Evolutionary conservation across 1,140 invertebrate genomes (phyloP).

Genomic region (Drosophila elegans): DNA sequence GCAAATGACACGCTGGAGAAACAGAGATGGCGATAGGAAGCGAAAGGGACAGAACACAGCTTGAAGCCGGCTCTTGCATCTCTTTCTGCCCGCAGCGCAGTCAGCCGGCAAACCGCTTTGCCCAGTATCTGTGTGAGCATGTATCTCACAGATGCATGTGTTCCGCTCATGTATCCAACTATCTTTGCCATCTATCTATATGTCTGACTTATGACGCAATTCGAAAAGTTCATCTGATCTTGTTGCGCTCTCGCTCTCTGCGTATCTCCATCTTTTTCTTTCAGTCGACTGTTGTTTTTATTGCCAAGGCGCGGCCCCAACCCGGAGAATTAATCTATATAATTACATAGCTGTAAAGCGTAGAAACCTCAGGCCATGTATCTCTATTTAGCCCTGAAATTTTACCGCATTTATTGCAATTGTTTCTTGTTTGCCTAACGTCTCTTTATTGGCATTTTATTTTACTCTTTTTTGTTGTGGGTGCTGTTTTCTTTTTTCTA

Average conservation of each 20-base stretch:
- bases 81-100: conserved; percentile 38
- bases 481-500: conserved; percentile 18
- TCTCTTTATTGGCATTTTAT: conserved; percentile 2
- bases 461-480: conserved; percentile 3
- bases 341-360: conserved; percentile 58
- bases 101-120: conserved; percentile 51
- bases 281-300: conserved; percentile 3
- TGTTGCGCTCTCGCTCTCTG: conserved; percentile 7
- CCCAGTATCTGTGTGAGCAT: conserved; percentile 16
- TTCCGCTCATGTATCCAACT: conserved; percentile 63
- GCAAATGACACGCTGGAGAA: conserved; percentile 24
- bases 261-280: background rate
- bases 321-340: conserved; percentile 66
- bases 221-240: conserved; percentile 62
- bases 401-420: conserved; percentile 53
- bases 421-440: conserved; percentile 5
- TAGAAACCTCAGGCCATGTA: conserved; percentile 38
- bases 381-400: conserved; percentile 73
- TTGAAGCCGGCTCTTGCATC: conserved; percentile 45
- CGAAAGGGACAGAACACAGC: conserved; percentile 39
- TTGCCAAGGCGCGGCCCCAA: conserved; percentile 30
- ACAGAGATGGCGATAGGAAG: conserved; percentile 14
- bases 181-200: conserved; percentile 73
- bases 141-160: conserved; percentile 53
- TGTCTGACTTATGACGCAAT: conserved; percentile 74